Evolutionary conservation across 37 sponge, comb jelly and placozoan species (phyloP).

Genomic region (Oopsacas minuta): DNA sequence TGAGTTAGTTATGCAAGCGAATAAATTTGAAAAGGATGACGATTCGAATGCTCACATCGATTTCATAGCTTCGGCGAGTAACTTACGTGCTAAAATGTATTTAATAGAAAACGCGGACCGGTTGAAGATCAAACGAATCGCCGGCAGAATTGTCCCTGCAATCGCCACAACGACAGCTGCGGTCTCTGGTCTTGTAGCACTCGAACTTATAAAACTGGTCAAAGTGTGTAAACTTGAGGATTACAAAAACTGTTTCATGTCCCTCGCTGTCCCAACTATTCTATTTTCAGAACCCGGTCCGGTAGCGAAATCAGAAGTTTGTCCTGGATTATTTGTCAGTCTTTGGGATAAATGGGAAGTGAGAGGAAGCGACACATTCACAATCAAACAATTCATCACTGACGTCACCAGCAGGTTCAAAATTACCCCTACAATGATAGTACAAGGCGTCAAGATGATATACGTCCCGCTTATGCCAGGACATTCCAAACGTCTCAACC

Average conservation of each 20-base stretch:
- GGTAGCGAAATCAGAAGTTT: slow-evolving; percentile 42
- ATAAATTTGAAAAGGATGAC: slow-evolving; percentile 86
- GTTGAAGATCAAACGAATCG: slow-evolving; percentile 81
- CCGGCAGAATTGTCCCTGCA: slow-evolving; percentile 96
- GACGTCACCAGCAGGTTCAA: slow-evolving; percentile 43
- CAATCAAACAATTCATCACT: slow-evolving; percentile 55
- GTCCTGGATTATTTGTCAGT: slow-evolving; percentile 35
- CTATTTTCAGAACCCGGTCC: slow-evolving; percentile 83
- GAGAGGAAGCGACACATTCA: slow-evolving; percentile 41
- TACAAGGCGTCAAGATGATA: slow-evolving; percentile 83
- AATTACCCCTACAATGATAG: slow-evolving; percentile 67
- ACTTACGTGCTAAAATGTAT: slow-evolving; percentile 74
- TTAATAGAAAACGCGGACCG: slow-evolving; percentile 72
- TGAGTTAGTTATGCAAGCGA: slow-evolving; percentile 32
- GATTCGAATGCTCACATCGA: slow-evolving; percentile 91
- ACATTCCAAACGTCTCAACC: slow-evolving; percentile 59
- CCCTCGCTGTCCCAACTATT: slow-evolving; percentile 69
- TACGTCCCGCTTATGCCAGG: slow-evolving; percentile 83
- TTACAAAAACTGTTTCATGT: slow-evolving; percentile 72
- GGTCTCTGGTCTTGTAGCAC: slow-evolving; percentile 80
- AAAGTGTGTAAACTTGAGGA: slow-evolving; percentile 40
- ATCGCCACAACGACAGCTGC: slow-evolving; percentile 99
- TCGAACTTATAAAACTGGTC: slow-evolving; percentile 86
- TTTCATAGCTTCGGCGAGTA: slow-evolving; percentile 91
- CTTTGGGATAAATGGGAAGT: slow-evolving; percentile 95